A percentile compares a stretch with the other conserved stretches of the same genome.
Conservation (phyloP, 2,113 vertebrate genomes). For the Indri indri region DNA sequence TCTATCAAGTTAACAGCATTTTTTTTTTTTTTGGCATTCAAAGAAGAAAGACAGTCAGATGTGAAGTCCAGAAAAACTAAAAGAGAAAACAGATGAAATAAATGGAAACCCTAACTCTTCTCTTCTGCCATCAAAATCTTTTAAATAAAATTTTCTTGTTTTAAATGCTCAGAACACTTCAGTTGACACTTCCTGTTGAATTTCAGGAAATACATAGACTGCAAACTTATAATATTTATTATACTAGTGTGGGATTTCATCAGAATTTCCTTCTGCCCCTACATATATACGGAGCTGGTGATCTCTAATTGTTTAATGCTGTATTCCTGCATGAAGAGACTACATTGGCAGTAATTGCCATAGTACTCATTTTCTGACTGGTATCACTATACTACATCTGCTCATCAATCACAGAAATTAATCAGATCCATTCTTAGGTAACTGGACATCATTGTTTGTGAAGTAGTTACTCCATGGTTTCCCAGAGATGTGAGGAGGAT, state of each 20-base stretch:
- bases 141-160: background rate
- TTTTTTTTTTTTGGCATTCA: slow-evolving; percentile 38
- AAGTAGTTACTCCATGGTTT: background rate
- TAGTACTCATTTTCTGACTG: slow-evolving; percentile 1
- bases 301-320: background rate
- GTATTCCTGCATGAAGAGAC: background rate
- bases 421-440: background rate
- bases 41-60: background rate
- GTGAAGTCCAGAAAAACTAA: background rate
- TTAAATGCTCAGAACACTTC: background rate
- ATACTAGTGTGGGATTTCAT: background rate
- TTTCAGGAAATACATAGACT: background rate
- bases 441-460: background rate
- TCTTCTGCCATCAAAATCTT: background rate
- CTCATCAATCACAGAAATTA: background rate
- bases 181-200: background rate
- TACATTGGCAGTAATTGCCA: background rate
- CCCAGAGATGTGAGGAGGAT: background rate
- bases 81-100: background rate
- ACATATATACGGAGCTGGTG: background rate
- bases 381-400: background rate
- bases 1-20: slow-evolving; percentile 17
- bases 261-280: background rate
- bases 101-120: background rate
- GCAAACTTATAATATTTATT: background rate